phyloP scores from a whole-genome alignment of 2,113 vertebrate species.

The Carassius auratus region DNA sequence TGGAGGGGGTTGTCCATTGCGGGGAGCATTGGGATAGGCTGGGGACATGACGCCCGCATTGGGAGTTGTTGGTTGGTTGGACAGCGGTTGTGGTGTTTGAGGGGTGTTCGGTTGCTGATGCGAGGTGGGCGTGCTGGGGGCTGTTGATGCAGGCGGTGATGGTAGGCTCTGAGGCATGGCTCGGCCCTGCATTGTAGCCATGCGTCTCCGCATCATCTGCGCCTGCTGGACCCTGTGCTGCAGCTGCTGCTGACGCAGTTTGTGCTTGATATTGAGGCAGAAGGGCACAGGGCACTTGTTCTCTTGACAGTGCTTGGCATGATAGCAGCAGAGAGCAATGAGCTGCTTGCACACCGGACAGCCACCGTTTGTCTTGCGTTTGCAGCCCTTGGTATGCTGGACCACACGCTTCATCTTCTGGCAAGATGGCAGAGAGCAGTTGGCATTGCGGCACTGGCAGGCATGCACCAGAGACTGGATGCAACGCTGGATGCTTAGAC shows the following conservation, averaged over 20 bases:
- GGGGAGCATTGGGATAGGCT: constrained; percentile 80
- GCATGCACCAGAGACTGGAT: constrained; percentile 98
- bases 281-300: constrained; percentile 99
- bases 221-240: constrained; percentile 97
- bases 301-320: constrained; percentile 99
- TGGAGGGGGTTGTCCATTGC: constrained; percentile 84
- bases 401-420: constrained; percentile 99
- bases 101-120: constrained; percentile 84
- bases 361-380: constrained; percentile 97
- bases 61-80: constrained; percentile 81
- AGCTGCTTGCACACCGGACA: constrained; percentile 99
- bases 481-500: constrained; percentile 97
- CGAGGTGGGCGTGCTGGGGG: constrained; percentile 86
- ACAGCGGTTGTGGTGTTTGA: constrained; percentile 82
- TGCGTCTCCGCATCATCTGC: constrained; percentile 95
- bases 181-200: constrained; percentile 97
- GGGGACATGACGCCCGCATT: constrained; percentile 87
- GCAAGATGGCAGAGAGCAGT: constrained; percentile 96
- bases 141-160: constrained; percentile 89
- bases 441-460: constrained; percentile 98
- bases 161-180: constrained; percentile 90
- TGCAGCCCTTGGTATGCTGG: constrained; percentile 98
- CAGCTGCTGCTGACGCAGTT: constrained; percentile 97
- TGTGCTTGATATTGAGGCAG: constrained; percentile 99
- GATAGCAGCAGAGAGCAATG: constrained; percentile 97